These are phyloP conservation scores for Dasyurus viverrinus DNA, from an alignment of 2,113 vertebrate species.

Conservation along the genomic window DNA sequence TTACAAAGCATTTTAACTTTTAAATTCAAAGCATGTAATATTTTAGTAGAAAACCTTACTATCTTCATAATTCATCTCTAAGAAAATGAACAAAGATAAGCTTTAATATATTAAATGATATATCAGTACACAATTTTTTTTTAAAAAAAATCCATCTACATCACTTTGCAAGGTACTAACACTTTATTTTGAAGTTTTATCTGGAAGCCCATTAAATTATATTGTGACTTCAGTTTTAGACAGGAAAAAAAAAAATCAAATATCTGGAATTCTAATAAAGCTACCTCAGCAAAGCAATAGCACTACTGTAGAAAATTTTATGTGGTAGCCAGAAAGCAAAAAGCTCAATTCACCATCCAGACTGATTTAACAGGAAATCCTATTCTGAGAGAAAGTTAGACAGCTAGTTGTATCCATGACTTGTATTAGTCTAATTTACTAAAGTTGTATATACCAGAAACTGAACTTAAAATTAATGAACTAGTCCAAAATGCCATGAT, in stretches of 20 bases:
- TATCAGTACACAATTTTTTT: neutral
- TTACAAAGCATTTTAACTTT: constrained; percentile 32
- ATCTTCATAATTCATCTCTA: neutral
- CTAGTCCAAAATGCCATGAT: constrained; percentile 23
- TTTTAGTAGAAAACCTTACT: neutral
- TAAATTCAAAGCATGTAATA: constrained; percentile 25
- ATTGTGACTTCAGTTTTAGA: constrained; percentile 48
- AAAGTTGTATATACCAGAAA: constrained; percentile 44
- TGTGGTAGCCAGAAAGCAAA: constrained; percentile 30
- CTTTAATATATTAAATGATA: constrained; percentile 32
- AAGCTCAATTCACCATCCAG: constrained; percentile 19
- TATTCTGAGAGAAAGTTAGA: constrained; percentile 1
- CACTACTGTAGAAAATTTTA: constrained; percentile 8
- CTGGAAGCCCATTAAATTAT: constrained; percentile 38
- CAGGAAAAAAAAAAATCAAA: neutral
- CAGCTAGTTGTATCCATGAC: constrained; percentile 5
- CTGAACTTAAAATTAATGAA: neutral
- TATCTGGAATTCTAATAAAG: constrained; percentile 20
- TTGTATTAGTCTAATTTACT: constrained; percentile 42
- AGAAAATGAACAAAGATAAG: neutral
- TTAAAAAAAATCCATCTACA: neutral
- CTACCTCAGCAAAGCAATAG: neutral
- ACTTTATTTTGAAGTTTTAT: constrained; percentile 44
- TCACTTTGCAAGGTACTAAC: neutral
- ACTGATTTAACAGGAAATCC: neutral